Base-by-base conservation (phyloP, 2,888 invertebrate genomes). In the Chelonus formosanus region DNA sequence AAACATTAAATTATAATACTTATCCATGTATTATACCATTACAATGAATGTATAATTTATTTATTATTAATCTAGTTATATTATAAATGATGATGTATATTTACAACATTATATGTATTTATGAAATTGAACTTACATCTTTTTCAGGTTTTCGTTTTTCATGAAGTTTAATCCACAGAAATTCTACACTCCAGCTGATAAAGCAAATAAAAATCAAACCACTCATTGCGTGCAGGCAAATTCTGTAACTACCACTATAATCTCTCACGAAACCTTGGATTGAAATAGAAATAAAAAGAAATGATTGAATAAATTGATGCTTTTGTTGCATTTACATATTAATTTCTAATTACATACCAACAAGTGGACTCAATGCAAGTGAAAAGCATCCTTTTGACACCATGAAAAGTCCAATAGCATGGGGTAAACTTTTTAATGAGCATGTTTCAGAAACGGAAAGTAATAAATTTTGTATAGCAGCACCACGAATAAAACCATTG, bases 391-490 rank as follows among this genome's bases (percentile, higher is more conserved):
- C 92, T 79, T 92, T 92, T 75, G 90, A 90, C 71, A 92, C 91
- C 89, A 92, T 90, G 76, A 91, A 92, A 77, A 92, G 85, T 10
- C 92, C 92, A 78, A 92, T 92, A 7, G 92, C 92, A 4, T 91
- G 91, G 0, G 92, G 92, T 69, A 92, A 81, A 77, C 91, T 91
- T 78, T 92, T 91, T 72, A 86, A 79, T 0, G 91, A 90, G 72
- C 90, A 90, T 76, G 91, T 91, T 83, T 92, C 92, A 0, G 92
- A 91, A 73, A 92, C 91, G n/a, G 91, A 91, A 5, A 92, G 87
- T 43, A 91, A 91, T 78, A 92, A 90, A 84, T 92, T 92, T 74
- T 92, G 92, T 54, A 93, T 86, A 10, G 92, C 91, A 78, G 92
- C 90, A 66, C 93, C 93, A 65, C 93, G 87, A 82, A 92, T 89